Evolutionary conservation across 2,113 vertebrate species (phyloP).

Genomic region (Pterocles orientalis): DNA sequence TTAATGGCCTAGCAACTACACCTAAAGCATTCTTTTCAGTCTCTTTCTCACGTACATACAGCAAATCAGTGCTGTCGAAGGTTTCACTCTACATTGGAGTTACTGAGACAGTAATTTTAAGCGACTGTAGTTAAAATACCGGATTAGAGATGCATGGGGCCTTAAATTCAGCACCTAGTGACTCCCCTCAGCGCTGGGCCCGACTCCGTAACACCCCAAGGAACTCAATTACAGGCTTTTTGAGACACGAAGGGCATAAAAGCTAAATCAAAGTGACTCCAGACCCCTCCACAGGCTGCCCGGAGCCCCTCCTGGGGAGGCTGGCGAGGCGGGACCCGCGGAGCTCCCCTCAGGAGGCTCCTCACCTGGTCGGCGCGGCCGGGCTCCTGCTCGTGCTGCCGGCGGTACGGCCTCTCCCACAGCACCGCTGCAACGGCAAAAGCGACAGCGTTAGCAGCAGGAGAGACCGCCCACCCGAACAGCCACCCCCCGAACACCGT

Average conservation of each 20-base stretch:
- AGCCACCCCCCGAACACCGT: too few relatives aligned
- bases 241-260: accelerated
- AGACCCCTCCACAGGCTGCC: accelerated
- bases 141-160: accelerated
- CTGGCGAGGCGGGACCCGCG: accelerated
- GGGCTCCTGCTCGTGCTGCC: not conserved
- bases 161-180: accelerated
- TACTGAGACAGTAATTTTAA: not conserved
- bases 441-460: accelerated
- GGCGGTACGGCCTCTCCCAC: not conserved
- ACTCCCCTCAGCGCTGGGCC: accelerated
- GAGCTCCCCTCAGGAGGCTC: not conserved
- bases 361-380: slow-evolving; percentile 14
- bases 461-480: accelerated
- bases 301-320: accelerated
- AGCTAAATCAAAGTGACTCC: accelerated
- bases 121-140: accelerated
- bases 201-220: accelerated
- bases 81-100: accelerated
- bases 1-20: not conserved
- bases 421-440: not conserved
- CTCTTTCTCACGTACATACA: too few relatives aligned
- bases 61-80: not conserved
- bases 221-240: accelerated
- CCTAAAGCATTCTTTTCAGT: too few relatives aligned